phyloP scores from a whole-genome alignment of 2,797 vertebrate genomes.

The Geotrypetes seraphini region DNA sequence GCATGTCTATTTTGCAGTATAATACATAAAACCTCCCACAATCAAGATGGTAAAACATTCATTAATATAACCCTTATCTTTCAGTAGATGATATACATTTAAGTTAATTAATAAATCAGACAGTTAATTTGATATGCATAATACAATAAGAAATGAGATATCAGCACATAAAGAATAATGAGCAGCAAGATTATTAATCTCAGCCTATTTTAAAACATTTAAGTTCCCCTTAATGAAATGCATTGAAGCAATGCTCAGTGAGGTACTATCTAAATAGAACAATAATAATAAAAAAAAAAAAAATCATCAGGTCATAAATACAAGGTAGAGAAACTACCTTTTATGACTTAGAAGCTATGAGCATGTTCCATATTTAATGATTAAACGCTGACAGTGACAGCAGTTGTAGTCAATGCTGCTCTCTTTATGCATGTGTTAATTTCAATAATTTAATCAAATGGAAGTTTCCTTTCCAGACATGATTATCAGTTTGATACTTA shows the following conservation, averaged over 20 bases:
- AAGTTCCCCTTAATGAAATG: constrained; percentile 24
- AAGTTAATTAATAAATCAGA: constrained; percentile 33
- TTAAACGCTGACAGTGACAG: constrained; percentile 6
- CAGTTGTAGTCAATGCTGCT: constrained; percentile 11
- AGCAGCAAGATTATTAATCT: constrained; percentile 23
- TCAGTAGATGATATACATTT: constrained; percentile 37
- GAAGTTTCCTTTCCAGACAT: too few species aligned
- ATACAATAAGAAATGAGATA: constrained; percentile 12
- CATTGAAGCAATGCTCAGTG: constrained; percentile 16
- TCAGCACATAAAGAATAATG: constrained; percentile 12
- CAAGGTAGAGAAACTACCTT: constrained; percentile 18
- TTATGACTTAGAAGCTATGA: constrained; percentile 17
- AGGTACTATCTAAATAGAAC: constrained; percentile 24
- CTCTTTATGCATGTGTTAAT: too few species aligned
- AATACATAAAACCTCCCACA: constrained; percentile 24
- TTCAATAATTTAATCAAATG: too few species aligned
- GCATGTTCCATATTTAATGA: constrained; percentile 13
- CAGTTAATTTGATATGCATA: constrained; percentile 22
- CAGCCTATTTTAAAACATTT: constrained; percentile 30
- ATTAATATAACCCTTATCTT: constrained; percentile 22
- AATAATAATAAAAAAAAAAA: constrained; percentile 30
- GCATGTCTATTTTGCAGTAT: constrained; percentile 26
- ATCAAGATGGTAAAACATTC: constrained; percentile 23
- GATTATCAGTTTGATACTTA: too few species aligned
- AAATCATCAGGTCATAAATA: constrained; percentile 20